Base-by-base conservation (phyloP, 2,888 invertebrate genomes). In the Campopleginae sp. region DNA sequence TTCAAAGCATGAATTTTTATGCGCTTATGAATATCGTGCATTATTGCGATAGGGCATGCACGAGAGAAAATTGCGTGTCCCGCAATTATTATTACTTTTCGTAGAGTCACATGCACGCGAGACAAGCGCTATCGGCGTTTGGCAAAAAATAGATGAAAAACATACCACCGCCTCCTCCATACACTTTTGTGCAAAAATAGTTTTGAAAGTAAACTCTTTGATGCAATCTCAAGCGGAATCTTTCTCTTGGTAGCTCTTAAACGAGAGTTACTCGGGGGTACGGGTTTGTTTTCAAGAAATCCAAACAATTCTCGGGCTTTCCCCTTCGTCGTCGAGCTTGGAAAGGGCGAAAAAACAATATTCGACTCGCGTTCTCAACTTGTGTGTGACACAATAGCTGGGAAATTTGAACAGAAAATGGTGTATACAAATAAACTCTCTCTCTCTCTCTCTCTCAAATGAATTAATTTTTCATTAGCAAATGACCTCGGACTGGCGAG, bases 71-170 rank as follows among this genome's bases (percentile, higher is more conserved):
- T 70, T 76, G n/a, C 80, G 27, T 71, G 80, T 54, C 77, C 80
- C 38, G 33, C 54, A 48, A 23, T 58, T 48, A 38, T 48, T 38
- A 66, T 68, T 38, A 38, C 38, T 38, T 58, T 61, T 51, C 10
- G 12, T 23, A 17, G 14, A 33, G 10, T 19, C 51, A 42, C 63
- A 23, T 66, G 51, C 51, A 68, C 61, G 74, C 63, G 38, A 77
- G 46, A 14, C 27, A 58, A 46, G 14, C 27, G 31, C 42, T 84
- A 78, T 81, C 68, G 33, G 61, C 44, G 58, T 44, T 84, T 84
- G 77, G 85, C 86, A 87, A 90, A 90, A 90, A 90, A 90, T 90
- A 91, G 90, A 89, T 87, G 74, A 88, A 82, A 79, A 54, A 38
- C 38, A 1, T 7, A 38, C 33, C 51, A 19, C 27, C 48, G 31